Evolutionary conservation across 2,888 invertebrate genomes (phyloP).

Genomic region (Drymonia ruficornis): DNA sequence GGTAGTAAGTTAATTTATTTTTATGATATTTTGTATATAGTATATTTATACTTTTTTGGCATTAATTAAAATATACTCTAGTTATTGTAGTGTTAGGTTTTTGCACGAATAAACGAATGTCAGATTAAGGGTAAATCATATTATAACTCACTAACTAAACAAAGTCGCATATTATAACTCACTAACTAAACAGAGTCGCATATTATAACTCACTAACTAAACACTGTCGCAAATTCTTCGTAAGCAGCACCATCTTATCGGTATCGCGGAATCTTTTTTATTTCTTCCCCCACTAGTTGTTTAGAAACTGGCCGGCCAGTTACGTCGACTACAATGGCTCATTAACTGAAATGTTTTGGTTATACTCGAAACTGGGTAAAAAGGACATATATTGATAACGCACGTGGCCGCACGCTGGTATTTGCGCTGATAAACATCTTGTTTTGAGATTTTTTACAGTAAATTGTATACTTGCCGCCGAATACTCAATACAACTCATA

Average conservation of each 20-base stretch:
- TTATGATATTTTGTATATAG: too few species aligned
- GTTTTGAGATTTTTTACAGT: background rate
- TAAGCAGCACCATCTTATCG: constrained; percentile 37
- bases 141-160: too few species aligned
- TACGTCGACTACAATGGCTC: constrained; percentile 65
- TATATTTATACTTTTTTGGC: too few species aligned
- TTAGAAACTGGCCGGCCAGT: constrained; percentile 47
- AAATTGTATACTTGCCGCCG: background rate
- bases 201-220: background rate
- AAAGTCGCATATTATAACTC: too few species aligned
- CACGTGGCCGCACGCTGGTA: constrained; percentile 3
- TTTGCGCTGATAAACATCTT: constrained; percentile 1
- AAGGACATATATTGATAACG: constrained; percentile 57
- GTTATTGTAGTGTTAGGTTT: too few species aligned
- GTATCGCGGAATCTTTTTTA: constrained; percentile 50
- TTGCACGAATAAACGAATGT: too few species aligned
- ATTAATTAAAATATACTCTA: too few species aligned
- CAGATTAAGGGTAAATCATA: too few species aligned
- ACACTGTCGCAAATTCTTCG: background rate
- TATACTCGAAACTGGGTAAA: constrained; percentile 65
- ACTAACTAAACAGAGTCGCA: too few species aligned
- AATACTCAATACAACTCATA: too few species aligned
- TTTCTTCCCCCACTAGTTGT: constrained; percentile 31
- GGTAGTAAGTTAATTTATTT: too few species aligned
- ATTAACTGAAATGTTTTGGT: constrained; percentile 69